phyloP scores from a whole-genome alignment of 1,140 invertebrate genomes.

The Nebria ingens region DNA sequence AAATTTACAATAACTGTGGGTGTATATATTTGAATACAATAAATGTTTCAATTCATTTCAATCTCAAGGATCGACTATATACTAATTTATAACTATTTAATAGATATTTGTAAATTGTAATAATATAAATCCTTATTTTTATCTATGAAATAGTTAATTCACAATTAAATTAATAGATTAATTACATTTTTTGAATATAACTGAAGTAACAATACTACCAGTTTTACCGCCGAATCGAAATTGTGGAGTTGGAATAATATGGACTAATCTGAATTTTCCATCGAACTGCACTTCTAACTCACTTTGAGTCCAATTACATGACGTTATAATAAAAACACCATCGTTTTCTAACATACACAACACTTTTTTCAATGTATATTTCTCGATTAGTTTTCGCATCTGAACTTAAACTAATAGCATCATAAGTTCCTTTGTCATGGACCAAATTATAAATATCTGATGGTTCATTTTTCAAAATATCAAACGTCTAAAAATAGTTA shows the following conservation, averaged over 20 bases:
- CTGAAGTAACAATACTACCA: slow-evolving; percentile 64
- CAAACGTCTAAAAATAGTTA: slow-evolving; percentile 38
- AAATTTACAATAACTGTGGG: background rate
- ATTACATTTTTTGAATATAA: slow-evolving; percentile 64
- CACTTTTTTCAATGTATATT: slow-evolving; percentile 59
- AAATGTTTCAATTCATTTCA: too few species aligned
- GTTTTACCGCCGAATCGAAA: slow-evolving; percentile 77
- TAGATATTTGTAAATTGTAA: too few species aligned
- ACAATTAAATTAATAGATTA: too few species aligned
- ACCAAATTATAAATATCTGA: slow-evolving; percentile 47
- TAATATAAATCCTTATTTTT: too few species aligned
- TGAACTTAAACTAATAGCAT: slow-evolving; percentile 74
- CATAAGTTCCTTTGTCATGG: slow-evolving; percentile 90
- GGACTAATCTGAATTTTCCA: slow-evolving; percentile 47
- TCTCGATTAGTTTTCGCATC: slow-evolving; percentile 48
- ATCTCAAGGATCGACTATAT: too few species aligned
- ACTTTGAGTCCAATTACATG: slow-evolving; percentile 88
- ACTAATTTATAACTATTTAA: too few species aligned
- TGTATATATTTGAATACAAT: slow-evolving; percentile 6
- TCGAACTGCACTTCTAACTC: slow-evolving; percentile 68
- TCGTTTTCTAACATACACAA: slow-evolving; percentile 43
- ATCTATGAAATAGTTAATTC: too few species aligned
- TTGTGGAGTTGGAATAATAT: slow-evolving; percentile 62
- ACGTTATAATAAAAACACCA: slow-evolving; percentile 72
- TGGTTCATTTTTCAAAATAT: slow-evolving; percentile 42